A percentile compares a stretch with the other conserved stretches of the same genome.
Conservation (phyloP, 2,888 invertebrate genomes). For the Lithophane ornitopus region DNA sequence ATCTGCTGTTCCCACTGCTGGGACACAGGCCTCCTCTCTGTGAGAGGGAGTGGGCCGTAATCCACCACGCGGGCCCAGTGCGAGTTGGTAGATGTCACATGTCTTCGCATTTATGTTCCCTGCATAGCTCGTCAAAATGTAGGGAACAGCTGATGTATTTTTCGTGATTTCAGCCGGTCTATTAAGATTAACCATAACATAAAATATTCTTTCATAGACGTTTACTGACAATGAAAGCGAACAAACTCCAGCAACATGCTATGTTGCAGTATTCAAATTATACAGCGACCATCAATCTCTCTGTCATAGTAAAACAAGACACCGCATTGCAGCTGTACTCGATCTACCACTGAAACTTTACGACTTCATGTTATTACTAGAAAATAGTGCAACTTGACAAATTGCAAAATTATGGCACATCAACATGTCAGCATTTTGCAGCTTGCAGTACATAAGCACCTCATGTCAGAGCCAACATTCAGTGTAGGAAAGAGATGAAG, state of each 20-base stretch:
- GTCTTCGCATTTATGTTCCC: no score
- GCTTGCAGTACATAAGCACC: neutral
- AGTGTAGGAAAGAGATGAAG: neutral
- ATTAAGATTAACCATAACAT: no score
- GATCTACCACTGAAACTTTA: slow-evolving; percentile 7
- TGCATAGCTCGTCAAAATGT: no score
- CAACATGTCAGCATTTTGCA: neutral
- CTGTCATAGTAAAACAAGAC: neutral
- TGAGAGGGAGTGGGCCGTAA: no score
- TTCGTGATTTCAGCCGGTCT: no score
- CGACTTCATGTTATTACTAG: neutral
- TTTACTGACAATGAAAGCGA: neutral
- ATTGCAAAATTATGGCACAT: neutral
- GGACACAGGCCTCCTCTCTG: no score
- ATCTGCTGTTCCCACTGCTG: no score
- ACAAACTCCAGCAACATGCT: neutral
- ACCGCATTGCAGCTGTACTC: slow-evolving; percentile 24
- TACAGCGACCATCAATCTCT: neutral
- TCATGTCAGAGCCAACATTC: neutral
- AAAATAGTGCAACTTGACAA: neutral
- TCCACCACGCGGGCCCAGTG: no score
- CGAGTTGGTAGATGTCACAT: no score
- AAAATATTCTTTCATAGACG: neutral
- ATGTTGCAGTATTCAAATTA: slow-evolving; percentile 7
- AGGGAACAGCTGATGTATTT: no score